These are phyloP conservation scores for Phylloscopus trochiloides DNA, from an alignment of 2,113 vertebrate species.

Conservation along the genomic window DNA sequence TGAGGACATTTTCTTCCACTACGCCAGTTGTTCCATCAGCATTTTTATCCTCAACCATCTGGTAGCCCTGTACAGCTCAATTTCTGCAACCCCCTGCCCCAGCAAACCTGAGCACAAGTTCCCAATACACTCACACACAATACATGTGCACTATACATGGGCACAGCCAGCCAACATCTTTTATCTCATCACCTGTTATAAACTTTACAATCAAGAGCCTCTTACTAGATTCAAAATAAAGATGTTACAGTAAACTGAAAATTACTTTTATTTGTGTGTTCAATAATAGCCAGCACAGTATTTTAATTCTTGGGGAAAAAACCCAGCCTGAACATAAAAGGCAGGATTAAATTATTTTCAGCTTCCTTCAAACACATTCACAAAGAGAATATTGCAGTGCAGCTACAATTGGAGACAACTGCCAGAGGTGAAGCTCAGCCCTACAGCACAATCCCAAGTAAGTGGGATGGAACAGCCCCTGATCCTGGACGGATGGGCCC, in stretches of 20 bases:
- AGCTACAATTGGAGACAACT: neutral
- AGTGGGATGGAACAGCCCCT: neutral
- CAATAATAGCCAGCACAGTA: neutral
- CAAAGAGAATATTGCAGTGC: neutral
- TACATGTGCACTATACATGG: accelerated
- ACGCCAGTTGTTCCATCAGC: neutral
- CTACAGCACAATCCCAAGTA: neutral
- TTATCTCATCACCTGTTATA: neutral
- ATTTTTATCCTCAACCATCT: neutral
- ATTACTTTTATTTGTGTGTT: neutral
- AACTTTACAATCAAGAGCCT: neutral
- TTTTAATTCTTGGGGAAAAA: neutral
- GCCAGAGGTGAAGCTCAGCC: neutral
- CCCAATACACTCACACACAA: neutral
- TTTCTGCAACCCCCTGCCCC: neutral
- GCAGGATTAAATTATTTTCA: neutral
- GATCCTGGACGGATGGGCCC: neutral
- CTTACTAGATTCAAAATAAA: neutral
- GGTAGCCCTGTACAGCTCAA: neutral
- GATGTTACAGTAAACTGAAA: neutral
- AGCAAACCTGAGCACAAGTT: neutral
- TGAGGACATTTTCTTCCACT: neutral
- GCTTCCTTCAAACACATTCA: neutral
- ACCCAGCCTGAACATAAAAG: neutral
- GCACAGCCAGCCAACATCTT: neutral